These are phyloP conservation scores for Ochropacha duplaris DNA, from an alignment of 2,888 invertebrate genomes.

Conservation along the genomic window DNA sequence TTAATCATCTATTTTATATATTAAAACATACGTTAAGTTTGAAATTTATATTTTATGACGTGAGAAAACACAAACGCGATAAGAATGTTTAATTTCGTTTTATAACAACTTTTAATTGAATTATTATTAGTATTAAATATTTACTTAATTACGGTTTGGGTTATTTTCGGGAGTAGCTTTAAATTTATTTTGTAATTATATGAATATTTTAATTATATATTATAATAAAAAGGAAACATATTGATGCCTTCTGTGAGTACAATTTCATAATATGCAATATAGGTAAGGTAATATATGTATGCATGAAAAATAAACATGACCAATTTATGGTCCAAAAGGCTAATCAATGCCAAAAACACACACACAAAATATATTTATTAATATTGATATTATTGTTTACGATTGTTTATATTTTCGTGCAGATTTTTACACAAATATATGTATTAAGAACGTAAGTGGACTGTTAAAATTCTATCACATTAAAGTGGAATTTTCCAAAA, in stretches of 20 bases:
- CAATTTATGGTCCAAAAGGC: not conserved
- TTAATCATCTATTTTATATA: not conserved
- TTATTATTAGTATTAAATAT: not conserved
- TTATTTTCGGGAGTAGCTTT: too few relatives aligned
- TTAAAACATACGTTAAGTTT: not conserved
- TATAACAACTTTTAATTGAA: not conserved
- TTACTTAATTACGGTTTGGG: not conserved
- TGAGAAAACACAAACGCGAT: not conserved
- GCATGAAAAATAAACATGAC: slow-evolving; percentile 26
- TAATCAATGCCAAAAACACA: slow-evolving; percentile 10
- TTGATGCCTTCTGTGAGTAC: slow-evolving; percentile 55
- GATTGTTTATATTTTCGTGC: slow-evolving; percentile 29
- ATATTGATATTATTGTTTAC: slow-evolving; percentile 11
- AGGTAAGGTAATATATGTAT: slow-evolving; percentile 27
- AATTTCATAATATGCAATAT: slow-evolving; percentile 42
- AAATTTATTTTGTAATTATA: slow-evolving; percentile 1
- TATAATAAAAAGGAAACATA: not conserved
- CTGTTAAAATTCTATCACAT: slow-evolving; percentile 78
- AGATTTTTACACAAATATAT: slow-evolving; percentile 36
- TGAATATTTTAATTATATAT: not conserved
- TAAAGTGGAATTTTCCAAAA: slow-evolving; percentile 56
- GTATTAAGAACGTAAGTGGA: slow-evolving; percentile 69
- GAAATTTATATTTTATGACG: not conserved
- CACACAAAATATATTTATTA: slow-evolving; percentile 21
- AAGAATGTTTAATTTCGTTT: not conserved